These are phyloP conservation scores for Bos javanicus DNA, from an alignment of 2,113 vertebrate genomes.

Conservation along the genomic window DNA sequence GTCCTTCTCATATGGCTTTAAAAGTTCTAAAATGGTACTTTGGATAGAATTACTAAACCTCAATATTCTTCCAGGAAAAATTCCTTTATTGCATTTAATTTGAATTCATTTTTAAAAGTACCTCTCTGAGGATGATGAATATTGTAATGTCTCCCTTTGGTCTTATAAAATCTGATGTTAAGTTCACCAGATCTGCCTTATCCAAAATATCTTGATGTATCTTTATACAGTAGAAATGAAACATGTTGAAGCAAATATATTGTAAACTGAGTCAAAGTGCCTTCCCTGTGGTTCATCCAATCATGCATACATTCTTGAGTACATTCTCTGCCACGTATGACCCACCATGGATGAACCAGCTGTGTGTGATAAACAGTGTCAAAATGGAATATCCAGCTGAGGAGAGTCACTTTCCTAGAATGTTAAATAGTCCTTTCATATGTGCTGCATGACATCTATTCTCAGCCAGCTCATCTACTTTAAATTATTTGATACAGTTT, in stretches of 20 bases:
- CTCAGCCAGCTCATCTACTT: not conserved
- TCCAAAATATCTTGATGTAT: not conserved
- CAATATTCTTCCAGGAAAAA: not conserved
- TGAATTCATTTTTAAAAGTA: not conserved
- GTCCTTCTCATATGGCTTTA: not conserved
- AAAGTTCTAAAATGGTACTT: not conserved
- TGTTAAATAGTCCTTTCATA: not conserved
- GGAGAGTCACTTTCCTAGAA: not conserved
- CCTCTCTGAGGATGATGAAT: not conserved
- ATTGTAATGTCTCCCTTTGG: not conserved
- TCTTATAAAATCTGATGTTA: not conserved
- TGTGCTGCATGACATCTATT: not conserved
- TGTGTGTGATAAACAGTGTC: not conserved
- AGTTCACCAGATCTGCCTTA: not conserved
- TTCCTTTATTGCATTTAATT: not conserved
- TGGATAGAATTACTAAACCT: not conserved
- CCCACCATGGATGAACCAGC: not conserved
- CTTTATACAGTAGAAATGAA: not conserved
- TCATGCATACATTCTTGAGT: not conserved
- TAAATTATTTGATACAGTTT: not conserved
- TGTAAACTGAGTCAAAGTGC: not conserved
- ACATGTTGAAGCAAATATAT: not conserved
- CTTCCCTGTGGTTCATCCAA: not conserved
- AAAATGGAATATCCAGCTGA: not conserved
- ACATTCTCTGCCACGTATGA: not conserved